Percentiles rank a stretch among this genome's conserved stretches.
These are phyloP conservation scores for Keiferia lycopersicella DNA, from an alignment of 2,888 invertebrate genomes.

Conservation along the genomic window DNA sequence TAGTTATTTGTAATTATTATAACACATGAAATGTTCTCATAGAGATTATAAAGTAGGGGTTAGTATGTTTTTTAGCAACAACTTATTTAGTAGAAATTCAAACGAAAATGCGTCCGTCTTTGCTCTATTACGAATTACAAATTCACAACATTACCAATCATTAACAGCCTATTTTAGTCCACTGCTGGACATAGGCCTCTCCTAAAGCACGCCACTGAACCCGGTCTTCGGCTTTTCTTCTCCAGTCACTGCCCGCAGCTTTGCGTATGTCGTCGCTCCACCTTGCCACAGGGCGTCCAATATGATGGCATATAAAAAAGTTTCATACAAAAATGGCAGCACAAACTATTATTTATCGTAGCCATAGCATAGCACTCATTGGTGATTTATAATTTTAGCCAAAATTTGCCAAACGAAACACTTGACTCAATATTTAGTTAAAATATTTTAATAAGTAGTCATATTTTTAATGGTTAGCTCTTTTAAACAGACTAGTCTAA, in stretches of 20 bases:
- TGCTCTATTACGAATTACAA: not conserved
- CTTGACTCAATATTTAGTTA: conserved; percentile 56
- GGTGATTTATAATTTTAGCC: conserved; percentile 64
- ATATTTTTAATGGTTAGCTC: conserved; percentile 55
- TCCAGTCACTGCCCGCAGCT: not conserved
- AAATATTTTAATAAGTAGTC: conserved; percentile 53
- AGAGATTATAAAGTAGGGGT: conserved; percentile 34
- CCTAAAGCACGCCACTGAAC: too few relatives aligned
- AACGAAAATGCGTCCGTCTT: not conserved
- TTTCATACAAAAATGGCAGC: not conserved
- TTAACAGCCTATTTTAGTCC: not conserved
- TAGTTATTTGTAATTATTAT: too few relatives aligned
- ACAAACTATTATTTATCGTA: conserved; percentile 3
- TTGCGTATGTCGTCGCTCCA: not conserved
- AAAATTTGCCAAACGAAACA: conserved; percentile 74
- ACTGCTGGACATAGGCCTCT: not conserved
- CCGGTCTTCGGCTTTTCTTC: too few relatives aligned
- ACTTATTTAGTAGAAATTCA: not conserved
- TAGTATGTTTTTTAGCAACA: conserved; percentile 35
- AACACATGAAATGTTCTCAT: conserved; percentile 8
- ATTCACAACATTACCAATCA: not conserved
- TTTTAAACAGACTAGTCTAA: conserved; percentile 59
- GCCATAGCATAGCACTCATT: conserved; percentile 32
- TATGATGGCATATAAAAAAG: not conserved
- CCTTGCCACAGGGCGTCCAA: too few relatives aligned